Evolutionary conservation across 2,113 vertebrate genomes (phyloP).

Genomic region (Neodontobutis hainanensis): DNA sequence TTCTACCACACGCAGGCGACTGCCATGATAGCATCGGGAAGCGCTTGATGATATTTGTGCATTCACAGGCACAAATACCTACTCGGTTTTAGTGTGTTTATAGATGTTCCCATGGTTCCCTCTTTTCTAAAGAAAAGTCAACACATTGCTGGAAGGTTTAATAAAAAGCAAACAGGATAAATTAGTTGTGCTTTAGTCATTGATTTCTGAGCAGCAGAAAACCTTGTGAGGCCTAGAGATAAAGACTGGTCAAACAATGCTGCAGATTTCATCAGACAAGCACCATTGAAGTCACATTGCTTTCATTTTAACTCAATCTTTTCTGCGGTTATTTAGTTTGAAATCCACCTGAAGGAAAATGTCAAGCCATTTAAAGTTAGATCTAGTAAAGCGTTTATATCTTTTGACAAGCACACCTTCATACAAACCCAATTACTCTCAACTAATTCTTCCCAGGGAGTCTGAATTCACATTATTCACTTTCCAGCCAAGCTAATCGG

Average conservation of each 20-base stretch:
- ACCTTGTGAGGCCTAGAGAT: conserved; percentile 34
- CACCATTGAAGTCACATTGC: conserved; percentile 9
- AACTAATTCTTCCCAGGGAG: conserved; percentile 30
- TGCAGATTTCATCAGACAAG: conserved; percentile 29
- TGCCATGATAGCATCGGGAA: conserved; percentile 26
- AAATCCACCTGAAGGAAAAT: conserved; percentile 25
- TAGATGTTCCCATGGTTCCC: not conserved
- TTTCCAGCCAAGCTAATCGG: conserved; percentile 19
- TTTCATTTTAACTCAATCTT: conserved; percentile 35
- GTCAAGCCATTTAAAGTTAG: conserved; percentile 32
- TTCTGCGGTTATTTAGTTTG: conserved; percentile 15
- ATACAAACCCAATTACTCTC: conserved; percentile 37
- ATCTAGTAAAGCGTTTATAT: conserved; percentile 10
- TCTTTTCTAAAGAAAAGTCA: conserved; percentile 20
- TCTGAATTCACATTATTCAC: conserved; percentile 34
- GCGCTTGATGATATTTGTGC: not conserved
- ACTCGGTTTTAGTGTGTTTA: not conserved
- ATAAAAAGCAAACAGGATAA: conserved; percentile 22
- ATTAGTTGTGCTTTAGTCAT: conserved; percentile 20
- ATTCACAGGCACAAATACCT: conserved; percentile 7
- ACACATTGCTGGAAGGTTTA: not conserved
- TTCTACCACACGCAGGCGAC: conserved; percentile 17
- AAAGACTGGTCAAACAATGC: conserved; percentile 46
- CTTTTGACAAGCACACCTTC: conserved; percentile 27
- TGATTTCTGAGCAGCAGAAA: conserved; percentile 16